These are phyloP conservation scores for Caenorhabditis sulstoni DNA, from an alignment of 2,888 invertebrate species.

Conservation along the genomic window DNA sequence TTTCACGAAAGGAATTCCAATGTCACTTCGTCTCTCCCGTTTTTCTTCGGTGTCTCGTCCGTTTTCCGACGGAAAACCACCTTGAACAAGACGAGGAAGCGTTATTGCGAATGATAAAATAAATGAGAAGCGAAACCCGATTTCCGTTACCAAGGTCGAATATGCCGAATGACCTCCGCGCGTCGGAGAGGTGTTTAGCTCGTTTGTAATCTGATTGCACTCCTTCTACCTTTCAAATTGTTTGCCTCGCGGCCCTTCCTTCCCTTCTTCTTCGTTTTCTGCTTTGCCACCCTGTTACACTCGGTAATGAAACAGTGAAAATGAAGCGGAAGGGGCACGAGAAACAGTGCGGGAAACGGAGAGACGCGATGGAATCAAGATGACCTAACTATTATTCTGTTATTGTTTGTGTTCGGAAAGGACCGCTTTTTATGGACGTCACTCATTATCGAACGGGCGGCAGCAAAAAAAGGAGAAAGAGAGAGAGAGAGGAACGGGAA, in stretches of 20 bases:
- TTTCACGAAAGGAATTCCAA: conserved; percentile 42
- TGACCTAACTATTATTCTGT: conserved; percentile 17
- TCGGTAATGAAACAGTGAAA: conserved; percentile 27
- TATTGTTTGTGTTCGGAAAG: conserved; percentile 19
- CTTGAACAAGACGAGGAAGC: conserved; percentile 7
- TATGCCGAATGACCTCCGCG: conserved; percentile 31
- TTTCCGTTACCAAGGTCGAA: conserved; percentile 39
- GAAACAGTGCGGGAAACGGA: background rate
- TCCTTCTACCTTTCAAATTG: conserved; percentile 11
- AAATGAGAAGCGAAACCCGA: conserved; percentile 28
- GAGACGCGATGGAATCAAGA: conserved; percentile 8
- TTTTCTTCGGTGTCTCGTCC: too few relatives aligned
- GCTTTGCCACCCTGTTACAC: conserved; percentile 33
- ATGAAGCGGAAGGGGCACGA: conserved; percentile 23
- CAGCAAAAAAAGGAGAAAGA: background rate
- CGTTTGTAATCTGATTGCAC: conserved; percentile 44
- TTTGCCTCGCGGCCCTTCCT: conserved; percentile 10
- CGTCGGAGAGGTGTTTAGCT: conserved; percentile 8
- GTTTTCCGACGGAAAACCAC: background rate
- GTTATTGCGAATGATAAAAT: conserved; percentile 14
- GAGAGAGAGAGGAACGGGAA: background rate
- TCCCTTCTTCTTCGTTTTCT: conserved; percentile 14
- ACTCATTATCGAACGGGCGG: conserved; percentile 13
- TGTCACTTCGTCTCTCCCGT: conserved; percentile 1
- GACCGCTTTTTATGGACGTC: conserved; percentile 14